A percentile compares a stretch with the other conserved stretches of the same genome.
These are phyloP conservation scores for Papilio polytes DNA, from an alignment of 1,140 invertebrate genomes.

Conservation along the genomic window DNA sequence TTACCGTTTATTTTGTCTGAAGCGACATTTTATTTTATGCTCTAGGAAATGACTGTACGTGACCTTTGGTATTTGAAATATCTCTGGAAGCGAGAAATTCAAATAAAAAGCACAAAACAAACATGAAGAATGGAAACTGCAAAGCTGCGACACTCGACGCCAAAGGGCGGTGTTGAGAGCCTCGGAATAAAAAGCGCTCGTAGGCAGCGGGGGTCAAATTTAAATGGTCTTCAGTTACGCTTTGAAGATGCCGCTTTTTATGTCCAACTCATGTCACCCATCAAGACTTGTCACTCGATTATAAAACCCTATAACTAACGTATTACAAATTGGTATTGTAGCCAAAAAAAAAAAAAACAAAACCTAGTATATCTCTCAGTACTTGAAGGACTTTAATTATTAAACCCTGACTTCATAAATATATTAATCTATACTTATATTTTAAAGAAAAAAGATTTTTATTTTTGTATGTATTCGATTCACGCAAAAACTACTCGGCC, in stretches of 20 bases:
- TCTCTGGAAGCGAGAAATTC: constrained; percentile 8
- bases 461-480: too few relatives aligned
- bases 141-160: neutral
- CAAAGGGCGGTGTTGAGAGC: neutral
- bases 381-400: neutral
- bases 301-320: neutral
- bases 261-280: neutral
- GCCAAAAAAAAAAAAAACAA: neutral
- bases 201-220: neutral
- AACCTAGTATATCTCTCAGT: neutral
- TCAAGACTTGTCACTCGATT: neutral
- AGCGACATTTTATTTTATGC: neutral
- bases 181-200: neutral
- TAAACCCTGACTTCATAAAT: neutral
- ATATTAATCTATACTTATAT: too few relatives aligned
- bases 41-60: neutral
- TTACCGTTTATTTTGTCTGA: neutral
- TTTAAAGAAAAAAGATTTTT: too few relatives aligned
- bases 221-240: neutral
- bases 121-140: neutral
- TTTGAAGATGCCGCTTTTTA: neutral
- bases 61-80: neutral
- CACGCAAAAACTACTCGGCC: too few relatives aligned
- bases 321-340: neutral
- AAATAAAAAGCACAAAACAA: constrained; percentile 20